Evolutionary conservation across 35 echinoderm and acorn worm species (phyloP), one percentile per base, ranked within the genome.

Genomic region (Apostichopus californicus): DNA sequence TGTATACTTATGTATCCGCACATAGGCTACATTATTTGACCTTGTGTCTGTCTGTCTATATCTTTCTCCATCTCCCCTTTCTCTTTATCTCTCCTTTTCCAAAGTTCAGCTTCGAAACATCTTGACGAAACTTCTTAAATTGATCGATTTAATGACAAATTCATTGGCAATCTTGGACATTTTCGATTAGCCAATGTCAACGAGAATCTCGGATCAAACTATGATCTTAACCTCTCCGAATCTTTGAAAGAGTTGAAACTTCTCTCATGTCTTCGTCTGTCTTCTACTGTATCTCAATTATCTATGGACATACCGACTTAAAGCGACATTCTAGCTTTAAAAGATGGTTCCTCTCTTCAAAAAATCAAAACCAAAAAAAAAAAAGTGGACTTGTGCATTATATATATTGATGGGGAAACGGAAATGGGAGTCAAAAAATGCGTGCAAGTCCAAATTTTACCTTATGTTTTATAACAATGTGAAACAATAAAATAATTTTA

Each of bases 181-280:
- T 73, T 73, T 73, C 71, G 71, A 73, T 73, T 73, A 73, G 71
- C 71, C 71, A 73, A 21, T 73, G 71, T 73, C 71, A 73, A 73
- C 71, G 71, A 18, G 71, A 73, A 21, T 18, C 71, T 73, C 71
- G 5, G 71, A 73, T 73, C 71, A 73, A 18, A 73, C 15, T 21
- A 73, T 73, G 71, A 73, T 73, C 71, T 73, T 73, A 73, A 73
- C 71, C 71, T 6, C 71, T 73, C 6, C n/a, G 71, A 73, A 73
- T 73, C 20, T 73, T 73, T 11, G 7, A 60, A 60, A 60, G 57
- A 60, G 57, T 60, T 60, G 14, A 73, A 73, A 73, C 71, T 73
- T 21, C 20, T 73, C 17, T 28, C 26, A 28, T 6, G 71, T 73
- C 15, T n/a, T 73, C 14, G 17, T 73, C 71, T 73, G 20, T 73